phyloP scores from a whole-genome alignment of 2,797 vertebrate genomes.

The Cetoscarus ocellatus region DNA sequence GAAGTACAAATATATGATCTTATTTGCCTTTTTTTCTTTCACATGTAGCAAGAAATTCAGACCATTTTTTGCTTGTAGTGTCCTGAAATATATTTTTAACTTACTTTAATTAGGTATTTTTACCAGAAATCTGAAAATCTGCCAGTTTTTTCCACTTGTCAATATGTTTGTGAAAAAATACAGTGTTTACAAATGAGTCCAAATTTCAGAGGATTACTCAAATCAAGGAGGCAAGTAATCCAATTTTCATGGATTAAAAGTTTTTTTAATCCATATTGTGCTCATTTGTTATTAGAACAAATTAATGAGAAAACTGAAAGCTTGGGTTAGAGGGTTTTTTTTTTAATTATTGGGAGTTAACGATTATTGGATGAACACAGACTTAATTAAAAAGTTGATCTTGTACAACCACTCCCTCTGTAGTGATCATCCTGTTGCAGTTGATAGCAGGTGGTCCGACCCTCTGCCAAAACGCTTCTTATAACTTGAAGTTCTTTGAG shows the following conservation, averaged over 20 bases:
- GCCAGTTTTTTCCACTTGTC: too few species aligned
- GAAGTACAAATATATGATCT: too few species aligned
- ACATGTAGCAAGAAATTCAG: too few species aligned
- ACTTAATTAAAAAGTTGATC: background rate
- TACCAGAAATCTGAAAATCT: too few species aligned
- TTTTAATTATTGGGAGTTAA: background rate
- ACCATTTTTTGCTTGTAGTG: too few species aligned
- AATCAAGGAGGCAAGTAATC: background rate
- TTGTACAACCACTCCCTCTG: background rate
- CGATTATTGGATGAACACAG: background rate
- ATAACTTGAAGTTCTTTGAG: constrained; percentile 39
- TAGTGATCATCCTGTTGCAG: background rate
- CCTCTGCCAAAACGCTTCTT: constrained; percentile 35
- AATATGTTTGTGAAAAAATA: background rate
- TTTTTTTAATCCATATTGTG: background rate
- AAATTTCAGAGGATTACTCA: too few species aligned
- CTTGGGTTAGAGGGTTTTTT: too few species aligned
- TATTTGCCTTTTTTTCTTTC: too few species aligned
- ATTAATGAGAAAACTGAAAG: background rate
- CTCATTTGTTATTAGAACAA: constrained; percentile 3
- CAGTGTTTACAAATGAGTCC: background rate
- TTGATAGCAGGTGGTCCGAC: constrained; percentile 47
- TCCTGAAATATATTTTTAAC: too few species aligned
- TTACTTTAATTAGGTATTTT: too few species aligned
- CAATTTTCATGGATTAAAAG: background rate